Evolutionary conservation across 1,140 invertebrate genomes (phyloP), one percentile per base, ranked within the genome.

Genomic region (Pectinophora gossypiella): DNA sequence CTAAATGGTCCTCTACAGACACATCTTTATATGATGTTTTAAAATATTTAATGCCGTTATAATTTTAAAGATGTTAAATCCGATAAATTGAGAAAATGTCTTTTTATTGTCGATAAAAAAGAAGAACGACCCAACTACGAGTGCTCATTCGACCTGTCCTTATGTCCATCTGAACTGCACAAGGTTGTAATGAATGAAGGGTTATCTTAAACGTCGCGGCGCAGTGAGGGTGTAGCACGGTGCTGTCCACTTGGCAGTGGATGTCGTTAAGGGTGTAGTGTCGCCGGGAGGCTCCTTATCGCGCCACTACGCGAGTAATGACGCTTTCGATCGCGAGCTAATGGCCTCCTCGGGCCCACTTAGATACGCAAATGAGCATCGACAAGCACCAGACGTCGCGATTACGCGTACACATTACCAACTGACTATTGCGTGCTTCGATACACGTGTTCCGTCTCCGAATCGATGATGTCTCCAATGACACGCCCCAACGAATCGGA

Each of bases 351-450:
- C 66, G 76, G 69, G 63, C 68, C 67, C 74, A 80, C 77, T 83
- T 78, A 81, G 80, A 84, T 85, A 86, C 79, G 80, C 80, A 86
- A 86, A 86, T 82, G 83, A 84, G 71, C 83, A 76, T 74, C 78
- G 68, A 68, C 69, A 61, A 81, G 56, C 64, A 53, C 56, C 59
- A 60, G 48, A 46, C 27, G 47, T 42, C 57, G 44, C 60, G 59
- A 68, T 68, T 67, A 67, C 68, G 51, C 58, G 51, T 61, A 58
- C 58, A 67, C 42, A 36, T 52, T 52, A 52, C 50, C 40, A 45
- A 52, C 27, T 42, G 40, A 52, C 36, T 7, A 16, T 40, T 40
- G 13, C 36, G 36, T 40, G 36, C 5, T 27, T 27, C 23, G 23
- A 40, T 40, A 40, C 36, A 40, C 36, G 36, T 40, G 36, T 15